Evolutionary conservation across 2,797 vertebrate species (phyloP).

Genomic region (Babyrousa celebensis): DNA sequence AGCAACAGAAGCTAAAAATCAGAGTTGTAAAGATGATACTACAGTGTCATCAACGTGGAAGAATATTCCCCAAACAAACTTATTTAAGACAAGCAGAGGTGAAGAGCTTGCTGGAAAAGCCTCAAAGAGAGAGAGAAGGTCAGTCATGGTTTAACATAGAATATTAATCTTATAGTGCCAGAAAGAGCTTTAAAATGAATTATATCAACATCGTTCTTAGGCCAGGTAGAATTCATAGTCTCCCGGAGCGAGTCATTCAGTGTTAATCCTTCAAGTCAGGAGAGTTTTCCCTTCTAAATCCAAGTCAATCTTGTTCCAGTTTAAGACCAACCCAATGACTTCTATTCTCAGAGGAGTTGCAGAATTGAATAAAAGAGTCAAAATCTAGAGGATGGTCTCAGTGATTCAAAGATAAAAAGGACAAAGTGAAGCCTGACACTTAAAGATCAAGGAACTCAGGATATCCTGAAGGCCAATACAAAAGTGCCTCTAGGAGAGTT

Average conservation of each 20-base stretch:
- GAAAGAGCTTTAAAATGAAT: slow-evolving; percentile 61
- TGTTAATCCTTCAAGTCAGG: background rate
- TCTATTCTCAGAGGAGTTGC: slow-evolving; percentile 29
- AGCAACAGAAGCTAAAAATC: slow-evolving; percentile 46
- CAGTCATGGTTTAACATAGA: background rate
- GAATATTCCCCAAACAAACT: background rate
- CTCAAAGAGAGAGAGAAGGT: slow-evolving; percentile 34
- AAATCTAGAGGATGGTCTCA: slow-evolving; percentile 42
- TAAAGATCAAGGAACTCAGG: slow-evolving; percentile 14
- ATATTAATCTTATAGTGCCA: background rate
- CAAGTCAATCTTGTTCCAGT: background rate
- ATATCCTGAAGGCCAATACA: background rate
- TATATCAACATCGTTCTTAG: background rate
- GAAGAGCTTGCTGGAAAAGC: background rate
- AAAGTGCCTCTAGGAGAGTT: background rate
- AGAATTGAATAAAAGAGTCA: slow-evolving; percentile 51
- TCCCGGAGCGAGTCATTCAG: slow-evolving; percentile 50
- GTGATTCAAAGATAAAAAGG: slow-evolving; percentile 9
- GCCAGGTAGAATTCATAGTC: background rate
- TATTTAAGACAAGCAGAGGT: background rate
- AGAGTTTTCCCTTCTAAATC: slow-evolving; percentile 58
- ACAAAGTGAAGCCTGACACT: background rate
- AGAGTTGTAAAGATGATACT: slow-evolving; percentile 41
- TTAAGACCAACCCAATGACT: slow-evolving; percentile 53
- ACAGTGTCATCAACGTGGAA: slow-evolving; percentile 24